These are phyloP conservation scores for cat (Felis catus) DNA, from an alignment of 2,113 vertebrate species.

Conservation along the genomic window DNA sequence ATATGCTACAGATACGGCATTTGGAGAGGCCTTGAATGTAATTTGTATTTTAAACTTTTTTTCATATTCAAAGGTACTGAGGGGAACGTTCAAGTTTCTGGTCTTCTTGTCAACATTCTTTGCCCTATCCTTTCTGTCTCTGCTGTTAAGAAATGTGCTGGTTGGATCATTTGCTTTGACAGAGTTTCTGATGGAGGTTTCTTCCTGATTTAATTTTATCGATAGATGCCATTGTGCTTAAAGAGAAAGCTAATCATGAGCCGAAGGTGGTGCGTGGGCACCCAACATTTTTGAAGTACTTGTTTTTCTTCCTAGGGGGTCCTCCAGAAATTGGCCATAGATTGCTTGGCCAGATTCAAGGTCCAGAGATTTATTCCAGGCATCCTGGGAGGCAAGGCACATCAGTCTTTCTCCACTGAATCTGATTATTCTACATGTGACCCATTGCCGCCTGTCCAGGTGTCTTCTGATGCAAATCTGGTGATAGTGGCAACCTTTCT, in stretches of 20 bases:
- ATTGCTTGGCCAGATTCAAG: slow-evolving; percentile 49
- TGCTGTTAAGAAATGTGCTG: background rate
- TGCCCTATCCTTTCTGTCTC: background rate
- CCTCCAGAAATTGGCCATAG: slow-evolving; percentile 58
- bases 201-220: slow-evolving; percentile 54
- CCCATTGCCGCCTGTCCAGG: background rate
- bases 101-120: background rate
- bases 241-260: background rate
- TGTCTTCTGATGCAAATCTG: slow-evolving; percentile 34
- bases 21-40: background rate
- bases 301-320: slow-evolving; percentile 52
- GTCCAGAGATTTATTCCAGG: background rate
- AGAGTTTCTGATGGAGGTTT: slow-evolving; percentile 4
- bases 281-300: slow-evolving; percentile 49
- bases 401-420: background rate
- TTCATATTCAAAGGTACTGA: slow-evolving; percentile 49
- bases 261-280: slow-evolving; percentile 6
- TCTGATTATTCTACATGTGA: slow-evolving; percentile 4
- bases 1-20: background rate
- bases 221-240: slow-evolving; percentile 18
- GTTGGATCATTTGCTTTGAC: slow-evolving; percentile 33
- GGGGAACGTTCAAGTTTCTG: slow-evolving; percentile 1
- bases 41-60: slow-evolving; percentile 8
- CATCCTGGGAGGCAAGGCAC: background rate
- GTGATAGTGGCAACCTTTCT: background rate